phyloP scores from a whole-genome alignment of 2,888 invertebrate genomes.

The Agrenia bidenticulata region DNA sequence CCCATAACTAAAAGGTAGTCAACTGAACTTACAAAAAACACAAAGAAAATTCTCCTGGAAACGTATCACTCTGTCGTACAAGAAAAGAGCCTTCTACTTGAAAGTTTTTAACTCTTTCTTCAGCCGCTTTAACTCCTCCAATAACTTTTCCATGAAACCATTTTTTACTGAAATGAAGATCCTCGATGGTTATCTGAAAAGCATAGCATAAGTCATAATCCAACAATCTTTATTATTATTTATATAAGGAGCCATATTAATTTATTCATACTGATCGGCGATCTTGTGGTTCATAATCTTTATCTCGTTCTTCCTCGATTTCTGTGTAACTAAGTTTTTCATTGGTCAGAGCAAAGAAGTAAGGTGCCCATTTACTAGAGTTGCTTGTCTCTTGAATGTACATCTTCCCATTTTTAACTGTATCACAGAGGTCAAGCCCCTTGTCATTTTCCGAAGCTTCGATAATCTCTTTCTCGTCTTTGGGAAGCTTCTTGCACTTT shows the following conservation, averaged over 20 bases:
- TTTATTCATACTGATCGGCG: too few relatives aligned
- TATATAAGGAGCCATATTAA: too few relatives aligned
- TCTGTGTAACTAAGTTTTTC: constrained; percentile 46
- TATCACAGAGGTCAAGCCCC: constrained; percentile 58
- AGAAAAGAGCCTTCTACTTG: constrained; percentile 89
- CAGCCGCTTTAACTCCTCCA: constrained; percentile 71
- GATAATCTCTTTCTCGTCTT: constrained; percentile 75
- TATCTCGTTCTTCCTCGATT: constrained; percentile 57
- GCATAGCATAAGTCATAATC: too few relatives aligned
- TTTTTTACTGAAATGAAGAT: constrained; percentile 84
- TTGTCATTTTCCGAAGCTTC: constrained; percentile 64
- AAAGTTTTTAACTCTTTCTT: constrained; percentile 68
- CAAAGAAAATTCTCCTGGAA: constrained; percentile 90
- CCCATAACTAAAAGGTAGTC: neutral
- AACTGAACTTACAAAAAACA: constrained; percentile 73
- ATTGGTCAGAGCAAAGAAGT: constrained; percentile 44
- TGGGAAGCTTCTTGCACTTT: constrained; percentile 90
- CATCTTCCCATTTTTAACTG: constrained; percentile 50
- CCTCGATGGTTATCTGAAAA: constrained; percentile 62
- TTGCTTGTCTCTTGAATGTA: constrained; percentile 32
- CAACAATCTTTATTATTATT: too few relatives aligned
- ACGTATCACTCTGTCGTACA: constrained; percentile 89
- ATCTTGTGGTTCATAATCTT: neutral
- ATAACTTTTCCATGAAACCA: constrained; percentile 75
- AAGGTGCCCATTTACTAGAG: constrained; percentile 34